Evolutionary conservation across 2,113 vertebrate species (phyloP).

Genomic region (Grus americana): DNA sequence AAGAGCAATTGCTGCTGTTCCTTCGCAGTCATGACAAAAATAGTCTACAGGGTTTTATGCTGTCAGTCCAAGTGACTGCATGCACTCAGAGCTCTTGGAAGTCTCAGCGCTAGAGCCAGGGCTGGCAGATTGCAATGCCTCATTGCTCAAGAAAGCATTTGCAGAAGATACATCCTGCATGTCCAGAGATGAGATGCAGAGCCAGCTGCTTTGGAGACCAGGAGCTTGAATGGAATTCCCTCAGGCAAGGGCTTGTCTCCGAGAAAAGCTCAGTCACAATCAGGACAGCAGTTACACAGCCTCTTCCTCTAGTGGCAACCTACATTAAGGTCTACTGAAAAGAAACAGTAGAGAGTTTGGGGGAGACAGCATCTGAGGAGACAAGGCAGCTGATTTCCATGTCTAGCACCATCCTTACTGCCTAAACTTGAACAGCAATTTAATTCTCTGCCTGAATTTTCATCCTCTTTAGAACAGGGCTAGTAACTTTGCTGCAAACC

Average conservation of each 20-base stretch:
- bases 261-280: background rate
- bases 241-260: background rate
- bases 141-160: background rate
- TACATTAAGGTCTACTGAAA: background rate
- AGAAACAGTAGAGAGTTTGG: background rate
- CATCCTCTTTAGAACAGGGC: background rate
- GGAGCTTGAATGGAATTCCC: background rate
- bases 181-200: background rate
- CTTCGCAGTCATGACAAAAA: background rate
- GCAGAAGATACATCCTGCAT: background rate
- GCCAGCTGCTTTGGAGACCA: background rate
- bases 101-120: background rate
- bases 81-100: background rate
- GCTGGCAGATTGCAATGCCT: background rate
- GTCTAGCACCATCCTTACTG: background rate
- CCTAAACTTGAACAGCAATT: background rate
- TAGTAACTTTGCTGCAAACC: background rate
- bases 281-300: background rate
- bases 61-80: background rate
- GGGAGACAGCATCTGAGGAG: background rate
- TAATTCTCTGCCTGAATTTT: background rate
- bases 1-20: background rate
- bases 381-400: background rate
- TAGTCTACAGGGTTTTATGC: background rate
- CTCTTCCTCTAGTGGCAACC: background rate